phyloP scores from a whole-genome alignment of 2,888 invertebrate genomes.

The Imbricaverruca yamaguchii region DNA sequence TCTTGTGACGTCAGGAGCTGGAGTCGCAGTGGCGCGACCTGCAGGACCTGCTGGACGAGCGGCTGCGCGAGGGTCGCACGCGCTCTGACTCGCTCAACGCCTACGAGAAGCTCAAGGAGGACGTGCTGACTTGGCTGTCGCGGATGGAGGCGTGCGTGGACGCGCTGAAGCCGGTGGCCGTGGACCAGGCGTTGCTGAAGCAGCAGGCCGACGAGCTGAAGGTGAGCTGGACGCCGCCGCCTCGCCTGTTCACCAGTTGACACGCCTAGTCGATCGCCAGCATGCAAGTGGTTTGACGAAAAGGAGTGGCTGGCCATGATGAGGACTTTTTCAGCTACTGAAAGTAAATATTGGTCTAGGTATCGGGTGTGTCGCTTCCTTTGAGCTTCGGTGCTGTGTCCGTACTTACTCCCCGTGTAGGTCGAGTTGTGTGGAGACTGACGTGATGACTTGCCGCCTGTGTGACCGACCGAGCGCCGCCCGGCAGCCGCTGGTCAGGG shows the following conservation, averaged over 20 bases:
- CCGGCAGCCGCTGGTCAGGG: conserved; percentile 65
- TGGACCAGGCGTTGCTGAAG: conserved; percentile 75
- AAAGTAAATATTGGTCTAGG: no score
- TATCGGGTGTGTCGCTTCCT: no score
- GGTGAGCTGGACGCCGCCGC: conserved; percentile 36
- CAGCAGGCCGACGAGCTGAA: conserved; percentile 57
- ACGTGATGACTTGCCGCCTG: no score
- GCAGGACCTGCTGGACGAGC: conserved; percentile 70
- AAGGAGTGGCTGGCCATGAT: no score
- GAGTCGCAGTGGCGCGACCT: conserved; percentile 87
- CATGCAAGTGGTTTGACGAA: no score
- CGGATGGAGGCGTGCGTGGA: conserved; percentile 68
- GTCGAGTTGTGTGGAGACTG: no score
- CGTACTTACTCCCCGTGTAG: no score
- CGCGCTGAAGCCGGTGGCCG: conserved; percentile 71
- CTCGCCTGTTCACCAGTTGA: neutral
- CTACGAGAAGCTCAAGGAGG: conserved; percentile 73
- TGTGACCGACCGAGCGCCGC: neutral
- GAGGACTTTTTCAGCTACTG: no score
- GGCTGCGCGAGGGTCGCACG: conserved; percentile 70
- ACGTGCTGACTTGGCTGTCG: conserved; percentile 76
- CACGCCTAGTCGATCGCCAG: no score
- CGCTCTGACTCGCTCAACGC: conserved; percentile 76
- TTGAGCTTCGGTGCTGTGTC: no score
- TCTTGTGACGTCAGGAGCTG: conserved; percentile 46